These are phyloP conservation scores for Drosophila pectinifera DNA, from an alignment of 1,140 invertebrate genomes.

Conservation along the genomic window DNA sequence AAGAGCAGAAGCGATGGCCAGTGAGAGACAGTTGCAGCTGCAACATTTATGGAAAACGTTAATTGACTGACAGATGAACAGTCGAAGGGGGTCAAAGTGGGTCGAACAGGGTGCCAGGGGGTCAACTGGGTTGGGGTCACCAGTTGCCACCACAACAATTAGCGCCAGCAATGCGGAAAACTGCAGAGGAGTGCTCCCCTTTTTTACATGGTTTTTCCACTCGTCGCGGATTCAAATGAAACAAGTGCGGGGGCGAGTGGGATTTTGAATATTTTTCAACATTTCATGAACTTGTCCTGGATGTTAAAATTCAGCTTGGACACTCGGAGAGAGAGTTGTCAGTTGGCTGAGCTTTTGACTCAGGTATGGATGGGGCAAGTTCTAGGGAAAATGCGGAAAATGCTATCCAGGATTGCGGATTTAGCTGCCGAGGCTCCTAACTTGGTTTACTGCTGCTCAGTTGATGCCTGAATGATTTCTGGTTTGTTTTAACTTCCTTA, in stretches of 20 bases:
- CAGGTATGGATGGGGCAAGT: too few relatives aligned
- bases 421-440: slow-evolving; percentile 9
- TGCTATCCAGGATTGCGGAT: slow-evolving; percentile 19
- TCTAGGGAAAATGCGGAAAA: slow-evolving; percentile 1
- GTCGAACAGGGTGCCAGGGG: background rate
- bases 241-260: slow-evolving; percentile 15
- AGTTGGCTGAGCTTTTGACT: slow-evolving; percentile 42
- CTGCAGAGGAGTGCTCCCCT: slow-evolving; percentile 12
- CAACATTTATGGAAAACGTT: slow-evolving; percentile 70
- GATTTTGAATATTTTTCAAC: slow-evolving; percentile 49
- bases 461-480: slow-evolving; percentile 36
- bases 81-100: background rate
- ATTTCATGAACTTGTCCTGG: slow-evolving; percentile 63
- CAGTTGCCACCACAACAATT: slow-evolving; percentile 33
- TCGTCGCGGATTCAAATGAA: slow-evolving; percentile 21
- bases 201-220: background rate
- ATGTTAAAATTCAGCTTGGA: slow-evolving; percentile 16
- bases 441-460: slow-evolving; percentile 38
- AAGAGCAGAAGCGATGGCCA: slow-evolving; percentile 23
- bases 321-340: slow-evolving; percentile 29
- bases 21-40: slow-evolving; percentile 42
- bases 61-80: slow-evolving; percentile 74
- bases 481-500: slow-evolving; percentile 54
- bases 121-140: background rate
- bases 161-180: slow-evolving; percentile 49